phyloP scores from a whole-genome alignment of 2,888 invertebrate genomes.

The Tridacna crocea region DNA sequence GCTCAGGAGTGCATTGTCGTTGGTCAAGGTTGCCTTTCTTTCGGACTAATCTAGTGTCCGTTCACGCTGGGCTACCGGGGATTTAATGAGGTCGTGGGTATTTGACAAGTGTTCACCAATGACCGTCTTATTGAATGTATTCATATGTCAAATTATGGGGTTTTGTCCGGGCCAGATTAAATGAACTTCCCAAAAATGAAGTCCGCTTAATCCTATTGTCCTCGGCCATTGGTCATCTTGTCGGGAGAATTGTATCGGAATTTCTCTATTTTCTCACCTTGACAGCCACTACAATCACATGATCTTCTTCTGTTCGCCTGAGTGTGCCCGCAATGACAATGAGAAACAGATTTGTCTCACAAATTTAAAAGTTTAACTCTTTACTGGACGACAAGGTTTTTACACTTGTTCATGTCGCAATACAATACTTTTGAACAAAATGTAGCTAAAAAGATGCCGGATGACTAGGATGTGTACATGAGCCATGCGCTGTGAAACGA shows the following conservation, averaged over 20 bases:
- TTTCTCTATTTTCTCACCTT: constrained; percentile 61
- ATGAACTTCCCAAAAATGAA: constrained; percentile 64
- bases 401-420: too few relatives aligned
- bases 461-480: too few relatives aligned
- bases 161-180: constrained; percentile 63
- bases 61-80: constrained; percentile 56
- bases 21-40: constrained; percentile 53
- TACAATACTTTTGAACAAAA: too few relatives aligned
- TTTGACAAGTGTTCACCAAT: constrained; percentile 60
- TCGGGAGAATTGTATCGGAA: constrained; percentile 55
- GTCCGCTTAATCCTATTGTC: constrained; percentile 63
- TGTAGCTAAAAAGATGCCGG: too few relatives aligned
- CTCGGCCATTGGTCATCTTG: constrained; percentile 46
- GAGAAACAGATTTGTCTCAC: constrained; percentile 2
- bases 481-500: too few relatives aligned
- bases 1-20: constrained; percentile 51
- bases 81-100: constrained; percentile 63
- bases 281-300: constrained; percentile 47
- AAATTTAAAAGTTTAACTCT: constrained; percentile 5
- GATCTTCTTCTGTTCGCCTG: constrained; percentile 25
- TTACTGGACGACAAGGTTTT: too few relatives aligned
- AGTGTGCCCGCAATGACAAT: not conserved
- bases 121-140: constrained; percentile 61
- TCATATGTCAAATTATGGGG: constrained; percentile 68
- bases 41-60: constrained; percentile 62